Evolutionary conservation across 2,888 invertebrate genomes (phyloP), one percentile per base, ranked within the genome.

Genomic region (Teleogryllus oceanicus): DNA sequence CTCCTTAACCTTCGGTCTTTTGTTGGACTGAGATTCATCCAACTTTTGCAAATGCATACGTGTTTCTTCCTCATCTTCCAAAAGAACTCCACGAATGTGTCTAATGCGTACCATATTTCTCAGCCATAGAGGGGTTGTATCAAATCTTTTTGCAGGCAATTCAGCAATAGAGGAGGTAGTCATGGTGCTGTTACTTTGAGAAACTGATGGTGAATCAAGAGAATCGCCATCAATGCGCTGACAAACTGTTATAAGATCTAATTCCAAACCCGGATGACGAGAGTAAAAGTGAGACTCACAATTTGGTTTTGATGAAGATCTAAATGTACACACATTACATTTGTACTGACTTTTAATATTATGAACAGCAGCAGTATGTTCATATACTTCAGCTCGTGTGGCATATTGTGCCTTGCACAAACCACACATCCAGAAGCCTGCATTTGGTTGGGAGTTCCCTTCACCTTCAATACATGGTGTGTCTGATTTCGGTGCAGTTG

Each of bases 281-380:
- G 88, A 88, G 2, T 86, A 85, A 82, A 92, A 90, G 84, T 94
- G 94, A 75, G 89, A 89, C 24, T 88, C 88, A 75, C 93, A 90
- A 50, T 89, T 89, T 11, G 89, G 88, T 49, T 89, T 87, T 2
- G 89, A 89, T 1, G 91, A 87, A 1, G 87, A 87, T 50, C 89
- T 89, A 83, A 90, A 93, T 0, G 88, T 85, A 83, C 95, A 96
- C 82, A 92, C 88, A 0, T 89, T 89, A 84, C 95, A 95, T 84
- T 92, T 92, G 85, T 89, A 94, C 83, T 93, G 94, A 84, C 90
- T 89, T 81, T 91, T 91, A 2, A 92, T 89, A 50, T 90, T 88
- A 84, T 96, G 95, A 11, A 86, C 84, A 51, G 87, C 87, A 1
- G 86, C 85, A 51, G 91, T 91, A 84, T 94, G 94, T 0, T 88